Conservation (phyloP, 2,888 invertebrate genomes). For the Apamea monoglypha region DNA sequence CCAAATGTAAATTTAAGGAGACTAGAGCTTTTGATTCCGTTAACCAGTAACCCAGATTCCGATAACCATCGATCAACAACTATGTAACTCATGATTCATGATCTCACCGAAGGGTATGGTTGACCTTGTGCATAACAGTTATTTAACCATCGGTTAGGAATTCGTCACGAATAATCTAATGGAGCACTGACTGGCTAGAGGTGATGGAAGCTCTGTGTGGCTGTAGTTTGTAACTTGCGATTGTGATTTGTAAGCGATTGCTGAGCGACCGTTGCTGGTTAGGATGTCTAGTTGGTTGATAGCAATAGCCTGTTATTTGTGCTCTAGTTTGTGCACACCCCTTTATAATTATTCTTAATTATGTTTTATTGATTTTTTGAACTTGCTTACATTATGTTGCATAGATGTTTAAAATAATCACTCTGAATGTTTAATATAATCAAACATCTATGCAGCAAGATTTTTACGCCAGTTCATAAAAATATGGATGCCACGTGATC, state of each 20-base stretch:
- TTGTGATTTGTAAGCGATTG: not conserved
- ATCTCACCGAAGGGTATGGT: conserved; percentile 40
- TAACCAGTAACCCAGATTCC: conserved; percentile 47
- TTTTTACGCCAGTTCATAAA: too few species aligned
- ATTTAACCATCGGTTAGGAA: conserved; percentile 45
- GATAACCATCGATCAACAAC: conserved; percentile 17
- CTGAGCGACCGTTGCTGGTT: not conserved
- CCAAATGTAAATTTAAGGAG: too few species aligned
- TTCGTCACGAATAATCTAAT: conserved; percentile 56
- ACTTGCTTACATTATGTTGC: too few species aligned
- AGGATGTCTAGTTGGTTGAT: not conserved
- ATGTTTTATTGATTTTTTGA: too few species aligned
- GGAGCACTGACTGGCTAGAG: conserved; percentile 22
- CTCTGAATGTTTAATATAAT: too few species aligned
- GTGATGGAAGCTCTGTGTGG: conserved; percentile 10
- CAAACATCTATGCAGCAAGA: too few species aligned
- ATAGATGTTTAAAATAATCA: too few species aligned
- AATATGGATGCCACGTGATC: too few species aligned
- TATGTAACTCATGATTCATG: conserved; percentile 42
- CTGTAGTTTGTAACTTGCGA: conserved; percentile 23
- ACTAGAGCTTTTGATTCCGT: conserved; percentile 11
- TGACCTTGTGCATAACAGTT: conserved; percentile 50
- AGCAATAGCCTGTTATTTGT: too few species aligned
- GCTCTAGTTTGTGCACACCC: too few species aligned
- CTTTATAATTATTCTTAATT: too few species aligned